These are phyloP conservation scores for Cisticola juncidis DNA, from an alignment of 2,113 vertebrate species.

Conservation along the genomic window DNA sequence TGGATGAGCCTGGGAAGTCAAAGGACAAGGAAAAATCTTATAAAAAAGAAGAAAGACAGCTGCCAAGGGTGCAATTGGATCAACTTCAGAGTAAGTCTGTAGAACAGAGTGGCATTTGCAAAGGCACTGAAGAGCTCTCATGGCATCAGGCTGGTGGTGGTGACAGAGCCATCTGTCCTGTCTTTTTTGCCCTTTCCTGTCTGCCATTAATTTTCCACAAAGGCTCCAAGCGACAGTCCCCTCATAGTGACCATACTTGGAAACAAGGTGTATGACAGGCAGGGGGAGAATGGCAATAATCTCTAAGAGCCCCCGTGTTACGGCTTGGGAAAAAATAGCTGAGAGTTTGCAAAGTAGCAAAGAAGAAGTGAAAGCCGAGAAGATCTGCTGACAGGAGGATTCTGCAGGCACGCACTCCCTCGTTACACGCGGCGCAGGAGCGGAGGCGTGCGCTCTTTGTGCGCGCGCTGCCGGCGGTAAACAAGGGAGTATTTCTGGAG, in stretches of 20 bases:
- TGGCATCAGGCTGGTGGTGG: conserved; percentile 71
- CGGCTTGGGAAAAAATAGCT: conserved; percentile 25
- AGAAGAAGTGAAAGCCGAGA: conserved; percentile 28
- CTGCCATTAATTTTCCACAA: conserved; percentile 90
- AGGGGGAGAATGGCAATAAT: conserved; percentile 58
- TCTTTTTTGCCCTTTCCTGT: conserved; percentile 89
- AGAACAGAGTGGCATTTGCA: conserved; percentile 65
- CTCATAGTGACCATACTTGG: conserved; percentile 92
- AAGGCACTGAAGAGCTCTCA: conserved; percentile 65
- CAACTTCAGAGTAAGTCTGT: conserved; percentile 72
- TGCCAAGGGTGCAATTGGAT: conserved; percentile 65
- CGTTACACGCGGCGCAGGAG: neutral
- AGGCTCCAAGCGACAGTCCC: conserved; percentile 84
- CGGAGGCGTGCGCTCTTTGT: neutral
- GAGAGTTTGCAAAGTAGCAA: conserved; percentile 17
- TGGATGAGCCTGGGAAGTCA: conserved; percentile 31
- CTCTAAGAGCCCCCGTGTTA: conserved; percentile 4
- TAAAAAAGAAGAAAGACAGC: conserved; percentile 71
- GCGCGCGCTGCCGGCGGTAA: neutral
- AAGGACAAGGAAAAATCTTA: conserved; percentile 58
- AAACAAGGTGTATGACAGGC: conserved; percentile 77
- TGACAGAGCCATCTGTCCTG: conserved; percentile 93
- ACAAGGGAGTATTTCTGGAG: conserved; percentile 36
- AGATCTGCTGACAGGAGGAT: conserved; percentile 42
- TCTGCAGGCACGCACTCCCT: neutral